A percentile compares a stretch with the other conserved stretches of the same genome.
Conservation (phyloP, 2,888 invertebrate species). For the Podabrus alpinus region DNA sequence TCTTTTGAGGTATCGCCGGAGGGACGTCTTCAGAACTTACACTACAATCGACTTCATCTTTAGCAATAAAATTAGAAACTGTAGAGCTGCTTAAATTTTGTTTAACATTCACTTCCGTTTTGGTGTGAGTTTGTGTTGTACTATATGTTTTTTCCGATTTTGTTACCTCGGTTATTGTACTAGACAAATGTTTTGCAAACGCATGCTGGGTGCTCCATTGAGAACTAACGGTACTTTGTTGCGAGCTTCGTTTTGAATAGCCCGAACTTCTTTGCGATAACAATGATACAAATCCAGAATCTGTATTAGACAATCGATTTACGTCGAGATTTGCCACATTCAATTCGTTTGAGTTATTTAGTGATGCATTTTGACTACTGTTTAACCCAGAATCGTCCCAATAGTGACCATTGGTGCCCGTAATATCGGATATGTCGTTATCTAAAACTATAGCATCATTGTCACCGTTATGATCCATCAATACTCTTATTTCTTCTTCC, state of each 20-base stretch:
- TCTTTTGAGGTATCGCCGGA: slow-evolving; percentile 69
- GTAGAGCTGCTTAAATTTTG: slow-evolving; percentile 14
- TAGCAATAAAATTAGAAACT: slow-evolving; percentile 20
- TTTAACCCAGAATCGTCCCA: slow-evolving; percentile 49
- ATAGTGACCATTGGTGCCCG: slow-evolving; percentile 42
- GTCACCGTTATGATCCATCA: slow-evolving; percentile 57
- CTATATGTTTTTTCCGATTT: slow-evolving; percentile 42
- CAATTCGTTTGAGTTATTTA: slow-evolving; percentile 43
- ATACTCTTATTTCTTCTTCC: slow-evolving; percentile 72
- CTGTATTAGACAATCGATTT: slow-evolving; percentile 54
- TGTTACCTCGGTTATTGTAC: slow-evolving; percentile 37
- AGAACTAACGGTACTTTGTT: slow-evolving; percentile 61
- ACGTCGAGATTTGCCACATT: slow-evolving; percentile 43
- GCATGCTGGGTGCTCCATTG: slow-evolving; percentile 47
- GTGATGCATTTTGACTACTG: slow-evolving; percentile 44
- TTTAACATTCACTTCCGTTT: slow-evolving; percentile 15
- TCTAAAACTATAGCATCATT: slow-evolving; percentile 42
- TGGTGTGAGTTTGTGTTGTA: slow-evolving; percentile 12
- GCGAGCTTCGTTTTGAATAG: slow-evolving; percentile 65
- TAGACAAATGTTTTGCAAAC: slow-evolving; percentile 26
- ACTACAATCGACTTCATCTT: slow-evolving; percentile 37
- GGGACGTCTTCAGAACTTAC: slow-evolving; percentile 48
- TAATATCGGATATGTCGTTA: slow-evolving; percentile 51
- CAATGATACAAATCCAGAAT: slow-evolving; percentile 67
- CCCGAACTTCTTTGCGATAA: slow-evolving; percentile 66